Percentiles rank a stretch among this genome's conserved stretches.
Conservation (phyloP, 1,140 invertebrate species). For the Drosophila pallidifrons region DNA sequence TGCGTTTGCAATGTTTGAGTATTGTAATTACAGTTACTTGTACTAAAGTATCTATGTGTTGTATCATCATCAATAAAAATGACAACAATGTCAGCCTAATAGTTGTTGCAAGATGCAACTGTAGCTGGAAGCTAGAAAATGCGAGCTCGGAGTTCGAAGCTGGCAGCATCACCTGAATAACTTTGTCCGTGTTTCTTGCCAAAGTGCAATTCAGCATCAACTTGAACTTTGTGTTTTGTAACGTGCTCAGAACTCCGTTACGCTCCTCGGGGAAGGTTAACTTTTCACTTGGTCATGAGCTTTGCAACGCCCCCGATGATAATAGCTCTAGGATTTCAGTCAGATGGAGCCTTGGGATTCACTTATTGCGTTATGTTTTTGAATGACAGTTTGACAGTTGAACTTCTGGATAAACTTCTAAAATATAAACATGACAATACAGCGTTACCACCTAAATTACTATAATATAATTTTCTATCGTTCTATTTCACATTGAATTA, state of each 20-base stretch:
- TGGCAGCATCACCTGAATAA: constrained; percentile 38
- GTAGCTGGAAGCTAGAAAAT: neutral
- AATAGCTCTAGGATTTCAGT: neutral
- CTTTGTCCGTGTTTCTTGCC: constrained; percentile 54
- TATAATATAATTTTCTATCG: no score
- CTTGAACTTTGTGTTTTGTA: constrained; percentile 64
- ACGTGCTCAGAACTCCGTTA: constrained; percentile 17
- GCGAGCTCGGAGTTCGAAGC: neutral
- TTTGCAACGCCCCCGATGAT: neutral
- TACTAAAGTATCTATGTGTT: constrained; percentile 9
- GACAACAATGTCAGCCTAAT: constrained; percentile 60
- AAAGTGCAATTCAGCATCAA: constrained; percentile 76
- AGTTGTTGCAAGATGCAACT: constrained; percentile 18
- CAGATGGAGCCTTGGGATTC: neutral
- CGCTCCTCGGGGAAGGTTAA: neutral
- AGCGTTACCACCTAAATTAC: no score
- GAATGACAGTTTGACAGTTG: no score
- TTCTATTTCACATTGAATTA: no score
- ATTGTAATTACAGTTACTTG: constrained; percentile 55
- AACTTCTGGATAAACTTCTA: no score
- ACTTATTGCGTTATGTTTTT: no score
- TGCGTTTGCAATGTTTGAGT: constrained; percentile 24
- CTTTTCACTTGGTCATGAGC: constrained; percentile 9
- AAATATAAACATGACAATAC: no score
- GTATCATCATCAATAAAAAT: constrained; percentile 67